Base-by-base conservation (phyloP, 2,797 vertebrate genomes). In the Clarias laeviceps region DNA sequence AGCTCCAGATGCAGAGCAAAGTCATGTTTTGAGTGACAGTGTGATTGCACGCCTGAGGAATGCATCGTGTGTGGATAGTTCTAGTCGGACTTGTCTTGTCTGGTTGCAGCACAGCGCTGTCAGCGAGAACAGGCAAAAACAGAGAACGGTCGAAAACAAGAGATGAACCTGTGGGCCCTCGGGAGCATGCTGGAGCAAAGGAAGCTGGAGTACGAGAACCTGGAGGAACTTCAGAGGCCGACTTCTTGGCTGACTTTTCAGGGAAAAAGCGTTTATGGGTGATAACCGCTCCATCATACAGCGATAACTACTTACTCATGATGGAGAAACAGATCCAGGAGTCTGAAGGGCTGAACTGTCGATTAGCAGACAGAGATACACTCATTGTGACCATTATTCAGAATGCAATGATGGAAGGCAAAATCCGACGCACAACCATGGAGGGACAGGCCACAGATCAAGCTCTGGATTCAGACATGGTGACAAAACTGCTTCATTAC, bases 371-470 rank as follows among this genome's bases (percentile, higher is more conserved):
- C 81, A 93, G 95, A 90, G 94, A 96, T 89, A 96, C 95, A 0
- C 92, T 94, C 82, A 93, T 95, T 64, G 90, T 96, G 85, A 96
- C 91, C 81, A 93, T 96, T 88, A 94, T 96, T 89, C 95, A 96
- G 90, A 96, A 96, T 4, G 96, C 94, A 83, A 95, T 95, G 95
- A 95, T 96, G 95, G 96, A 96, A 87, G 95, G 95, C 32, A 93
- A 93, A 37, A 93, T 96, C 80, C 93, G 93, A 80, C 94, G 92
- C 87, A 94, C 93, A 1, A 94, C 92, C 34, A 83, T 92, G 62
- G 90, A 93, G 82, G 95, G 95, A 57, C 91, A 93, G 0, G 91
- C 92, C 78, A 91, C 81, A 2, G 93, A 94, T 14, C 94, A 96
- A 86, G 91, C 86, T 57, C 82, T 96, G 82, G 94, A 95, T 85